Conservation (phyloP, 2,113 vertebrate genomes). For the Cavia aperea region DNA sequence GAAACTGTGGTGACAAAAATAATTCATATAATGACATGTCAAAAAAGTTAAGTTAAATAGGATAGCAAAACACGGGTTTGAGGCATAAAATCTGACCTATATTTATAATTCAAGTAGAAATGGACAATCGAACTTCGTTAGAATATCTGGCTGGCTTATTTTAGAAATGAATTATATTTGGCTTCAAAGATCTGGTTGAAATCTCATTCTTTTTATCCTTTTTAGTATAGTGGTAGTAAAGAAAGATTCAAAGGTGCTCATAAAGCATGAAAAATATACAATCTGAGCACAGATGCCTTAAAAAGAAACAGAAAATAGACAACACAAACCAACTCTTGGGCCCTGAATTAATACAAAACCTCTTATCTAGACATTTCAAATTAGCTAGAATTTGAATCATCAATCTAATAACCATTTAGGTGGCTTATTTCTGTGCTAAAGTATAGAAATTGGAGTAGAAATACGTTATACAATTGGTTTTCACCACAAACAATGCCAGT, state of each 20-base stretch:
- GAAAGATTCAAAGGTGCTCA: conserved; percentile 19
- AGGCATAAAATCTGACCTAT: conserved; percentile 47
- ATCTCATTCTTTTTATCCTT: conserved; percentile 40
- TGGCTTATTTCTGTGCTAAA: conserved; percentile 2
- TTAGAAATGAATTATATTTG: conserved; percentile 44
- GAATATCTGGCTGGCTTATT: conserved; percentile 43
- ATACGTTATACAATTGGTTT: background rate
- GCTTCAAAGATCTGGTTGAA: conserved; percentile 27
- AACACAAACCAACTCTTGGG: background rate
- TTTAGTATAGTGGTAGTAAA: background rate
- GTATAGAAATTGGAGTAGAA: conserved; percentile 15
- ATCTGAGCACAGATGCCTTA: background rate
- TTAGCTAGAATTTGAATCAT: conserved; percentile 4
- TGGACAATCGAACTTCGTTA: conserved; percentile 22
- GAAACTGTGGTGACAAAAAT: conserved; percentile 45
- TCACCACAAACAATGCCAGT: conserved; percentile 46
- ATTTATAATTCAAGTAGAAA: conserved; percentile 34
- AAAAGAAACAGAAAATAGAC: background rate
- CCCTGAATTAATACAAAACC: background rate
- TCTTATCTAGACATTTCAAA: conserved; percentile 4
- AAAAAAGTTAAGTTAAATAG: conserved; percentile 58
- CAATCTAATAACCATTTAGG: background rate
- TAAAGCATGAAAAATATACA: conserved; percentile 22
- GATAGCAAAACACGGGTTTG: conserved; percentile 13
- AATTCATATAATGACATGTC: conserved; percentile 53